These are phyloP conservation scores for Chaetops frenatus DNA, from an alignment of 2,113 vertebrate genomes.

Conservation along the genomic window DNA sequence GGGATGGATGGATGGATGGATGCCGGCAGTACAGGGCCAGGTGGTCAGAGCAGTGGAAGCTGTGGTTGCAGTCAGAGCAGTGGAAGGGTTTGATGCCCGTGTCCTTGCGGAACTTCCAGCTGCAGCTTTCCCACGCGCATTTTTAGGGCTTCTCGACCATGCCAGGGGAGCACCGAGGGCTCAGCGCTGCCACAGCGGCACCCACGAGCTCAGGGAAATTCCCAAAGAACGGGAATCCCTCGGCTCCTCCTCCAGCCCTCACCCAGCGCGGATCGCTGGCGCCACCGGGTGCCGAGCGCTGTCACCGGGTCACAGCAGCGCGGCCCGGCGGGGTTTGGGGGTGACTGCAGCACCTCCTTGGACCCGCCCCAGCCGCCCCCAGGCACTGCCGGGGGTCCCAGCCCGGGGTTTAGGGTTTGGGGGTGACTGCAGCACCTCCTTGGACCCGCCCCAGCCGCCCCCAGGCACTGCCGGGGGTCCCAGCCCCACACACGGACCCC, in stretches of 20 bases:
- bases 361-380: neutral
- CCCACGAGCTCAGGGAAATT: fast-evolving
- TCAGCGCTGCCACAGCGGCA: neutral
- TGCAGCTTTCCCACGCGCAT: neutral
- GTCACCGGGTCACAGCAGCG: neutral
- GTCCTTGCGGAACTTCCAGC: conserved; percentile 47
- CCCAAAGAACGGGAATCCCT: fast-evolving
- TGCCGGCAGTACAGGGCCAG: conserved; percentile 90
- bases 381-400: neutral
- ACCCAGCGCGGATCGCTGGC: neutral
- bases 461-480: neutral
- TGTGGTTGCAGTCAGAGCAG: conserved; percentile 87
- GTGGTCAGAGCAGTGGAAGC: conserved; percentile 90
- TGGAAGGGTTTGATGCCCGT: conserved; percentile 90
- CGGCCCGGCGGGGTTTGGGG: neutral
- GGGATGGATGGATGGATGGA: no score
- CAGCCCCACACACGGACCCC: neutral
- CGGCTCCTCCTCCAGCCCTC: neutral
- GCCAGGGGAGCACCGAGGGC: neutral
- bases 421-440: neutral
- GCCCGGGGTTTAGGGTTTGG: neutral
- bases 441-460: neutral
- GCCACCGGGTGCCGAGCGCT: neutral
- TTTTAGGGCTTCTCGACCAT: neutral
- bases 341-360: neutral